Base-by-base conservation (phyloP, 2,797 vertebrate species). In the Diceros bicornis region DNA sequence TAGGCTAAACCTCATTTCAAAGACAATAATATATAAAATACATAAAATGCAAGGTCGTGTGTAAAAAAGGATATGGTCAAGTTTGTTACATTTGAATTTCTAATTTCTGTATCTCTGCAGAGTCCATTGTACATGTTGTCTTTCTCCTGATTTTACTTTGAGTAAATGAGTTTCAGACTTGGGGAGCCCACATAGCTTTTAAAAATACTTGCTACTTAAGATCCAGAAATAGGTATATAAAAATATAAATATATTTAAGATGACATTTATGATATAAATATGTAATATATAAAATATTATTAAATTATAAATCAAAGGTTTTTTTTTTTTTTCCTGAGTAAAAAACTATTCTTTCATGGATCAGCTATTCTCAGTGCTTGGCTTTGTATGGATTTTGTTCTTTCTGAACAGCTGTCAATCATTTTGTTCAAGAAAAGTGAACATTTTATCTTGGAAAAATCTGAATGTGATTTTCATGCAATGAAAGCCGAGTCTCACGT, bases 321-420 rank as follows among this genome's bases (percentile, higher is more conserved):
- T 37, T 37, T 17, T 74, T 74, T 57, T 32, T 72, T 66, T 23
- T 82, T 52, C 57, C 47, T n/a, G 7, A 18, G 25, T 32, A 20
- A 89, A 81, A 74, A 34, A 75, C 0, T 9, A 2, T 79, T 93
- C 23, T 81, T 95, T 87, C 84, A 57, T 37, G 32, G 47, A 75
- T 96, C 75, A 95, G 3, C 50, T 55, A 92, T 89, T 95, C 68
- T 87, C 41, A 92, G 66, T 78, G 20, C 50, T 78, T 34, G 27
- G 25, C 25, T 91, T 95, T 96, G 41, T 82, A 32, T 88, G 84
- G 44, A 75, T 93, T 93, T 96, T 96, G 17, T 79, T 96, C 72
- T 85, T 95, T 94, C 59, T 92, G 8, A 89, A 91, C 50, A 96
- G 64, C 59, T 96, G 72, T 97, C 96, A 96, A n/a, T 96, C 93